Evolutionary conservation across 1,140 invertebrate species (phyloP), one percentile per base, ranked within the genome.

Genomic region (Zaprionus nigranus): DNA sequence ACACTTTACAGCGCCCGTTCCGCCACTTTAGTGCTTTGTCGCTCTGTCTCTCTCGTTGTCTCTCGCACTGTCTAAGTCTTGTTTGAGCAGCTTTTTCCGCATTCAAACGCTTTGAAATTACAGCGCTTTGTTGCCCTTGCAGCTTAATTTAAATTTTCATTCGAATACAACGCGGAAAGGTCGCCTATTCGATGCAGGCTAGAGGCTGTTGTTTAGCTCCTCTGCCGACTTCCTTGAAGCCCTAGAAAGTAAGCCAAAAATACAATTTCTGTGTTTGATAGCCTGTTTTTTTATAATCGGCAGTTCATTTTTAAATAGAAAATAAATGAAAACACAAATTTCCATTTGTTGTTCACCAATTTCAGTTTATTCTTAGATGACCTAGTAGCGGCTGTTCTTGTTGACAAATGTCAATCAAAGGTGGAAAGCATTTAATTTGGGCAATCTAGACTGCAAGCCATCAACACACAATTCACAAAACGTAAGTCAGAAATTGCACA

Each of bases 381-480:
- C 11, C 46, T 20, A 51, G 3, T 51, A 12, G 2, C 4, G 20
- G 0, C 53, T 15, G 15, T 30, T 54, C 0, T 15, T 26, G 40
- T 54, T 59, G 57, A 81, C 51, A 75, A 79, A 60, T 60, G 51
- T 53, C 61, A 78, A 66, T n/a, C 30, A 34, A 1, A 30, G 6
- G 28, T 40, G 38, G 15, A n/a, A 2, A 7, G 15, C 40, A 46
- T 9, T 46, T 46, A 3, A 46, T 20, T n/a, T 3, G 3, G 6
- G 6, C 40, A 46, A 46, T 46, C 40, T 46, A 17, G 68, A 71
- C 30, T 34, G 38, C 68, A 56, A 57, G 22, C 54, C 59, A 46
- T 60, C 61, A 73, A 61, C 63, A 54, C 15, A 26, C 11, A 51
- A 20, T 46, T 46, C 12, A n/a, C 15, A 20, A 20, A 51, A 24